Base-by-base conservation (phyloP, 2,888 invertebrate genomes). In the Maniola hyperantus region DNA sequence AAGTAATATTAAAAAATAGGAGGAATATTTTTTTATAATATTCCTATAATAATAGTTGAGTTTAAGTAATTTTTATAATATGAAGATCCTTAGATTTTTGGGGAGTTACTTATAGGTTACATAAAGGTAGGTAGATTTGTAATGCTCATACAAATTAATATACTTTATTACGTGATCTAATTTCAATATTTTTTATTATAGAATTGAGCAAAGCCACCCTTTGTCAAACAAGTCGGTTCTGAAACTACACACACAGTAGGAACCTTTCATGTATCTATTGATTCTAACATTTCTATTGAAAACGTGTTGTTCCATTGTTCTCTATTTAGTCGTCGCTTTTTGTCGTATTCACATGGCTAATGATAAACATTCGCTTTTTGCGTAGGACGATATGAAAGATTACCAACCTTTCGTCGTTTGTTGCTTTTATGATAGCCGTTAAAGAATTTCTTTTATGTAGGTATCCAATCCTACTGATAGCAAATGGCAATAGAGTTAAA, bases 241-340 rank as follows among this genome's bases (percentile, higher is more conserved):
- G 50, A 50, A 54, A 61, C 50, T 50, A 50, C 10, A 20, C 26
- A 51, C 20, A 18, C 1, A 20, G 36, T 39, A 26, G 26, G 26
- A 2, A 8, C 11, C 44, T 63, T 57, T 46, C 18, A 44, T 6
- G 15, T 66, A 66, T 39, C 39, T 39, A 39, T 69, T 55, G 64
- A 66, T 69, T 69, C 20, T 51, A 20, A 34, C 55, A 60, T 44
- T 42, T 42, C 13, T 57, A 57, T 57, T 59, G 42, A 59, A 55
- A 54, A 54, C 20, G 42, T 48, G 48, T 53, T 57, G 33, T n/a
- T 57, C 55, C 60, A 64, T 69, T 57, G 64, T 64, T 64, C 50
- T 64, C 46, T 42, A 62, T 65, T 65, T 34, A 5, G n/a, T n/a
- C 44, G 46, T 18, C 6, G 42, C 6, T 42, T 57, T 57, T 65